Evolutionary conservation across 2,888 invertebrate genomes (phyloP).

Genomic region (Thera obeliscata): DNA sequence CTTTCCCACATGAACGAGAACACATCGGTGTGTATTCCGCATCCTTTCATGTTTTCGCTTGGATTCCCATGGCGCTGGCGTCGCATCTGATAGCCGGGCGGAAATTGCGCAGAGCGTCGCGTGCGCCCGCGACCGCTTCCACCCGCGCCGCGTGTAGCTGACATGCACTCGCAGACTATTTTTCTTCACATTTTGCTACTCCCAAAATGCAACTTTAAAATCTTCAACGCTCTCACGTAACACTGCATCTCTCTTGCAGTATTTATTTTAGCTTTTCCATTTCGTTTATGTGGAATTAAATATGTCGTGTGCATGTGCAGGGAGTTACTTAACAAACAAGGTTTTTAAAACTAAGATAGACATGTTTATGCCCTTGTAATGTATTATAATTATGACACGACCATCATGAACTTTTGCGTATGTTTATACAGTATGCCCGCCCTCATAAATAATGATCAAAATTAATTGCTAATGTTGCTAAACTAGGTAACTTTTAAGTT

Average conservation of each 20-base stretch:
- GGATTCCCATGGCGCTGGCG: conserved; percentile 64
- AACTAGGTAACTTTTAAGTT: conserved; percentile 16
- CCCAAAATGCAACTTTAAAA: conserved; percentile 56
- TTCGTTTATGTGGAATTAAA: conserved; percentile 39
- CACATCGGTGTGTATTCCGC: conserved; percentile 38
- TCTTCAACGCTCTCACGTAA: conserved; percentile 50
- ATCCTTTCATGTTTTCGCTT: conserved; percentile 56
- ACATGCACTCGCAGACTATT: conserved; percentile 71
- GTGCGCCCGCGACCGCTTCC: conserved; percentile 62
- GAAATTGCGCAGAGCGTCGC: conserved; percentile 79
- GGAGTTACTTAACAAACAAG: conserved; percentile 22
- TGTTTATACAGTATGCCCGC: too few species aligned
- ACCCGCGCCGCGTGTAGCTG: conserved; percentile 64
- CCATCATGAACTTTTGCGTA: not conserved
- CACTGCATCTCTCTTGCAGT: conserved; percentile 27
- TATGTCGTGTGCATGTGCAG: conserved; percentile 33
- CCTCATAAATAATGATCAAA: not conserved
- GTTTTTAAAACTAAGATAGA: conserved; percentile 24
- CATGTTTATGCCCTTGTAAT: not conserved
- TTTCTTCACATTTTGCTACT: conserved; percentile 66
- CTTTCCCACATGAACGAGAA: conserved; percentile 28
- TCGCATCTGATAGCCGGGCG: conserved; percentile 76
- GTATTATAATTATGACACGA: not conserved
- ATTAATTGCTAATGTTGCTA: not conserved
- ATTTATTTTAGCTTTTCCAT: conserved; percentile 42